These are phyloP conservation scores for Luperina nickerlii DNA, from an alignment of 2,888 invertebrate genomes.

Conservation along the genomic window DNA sequence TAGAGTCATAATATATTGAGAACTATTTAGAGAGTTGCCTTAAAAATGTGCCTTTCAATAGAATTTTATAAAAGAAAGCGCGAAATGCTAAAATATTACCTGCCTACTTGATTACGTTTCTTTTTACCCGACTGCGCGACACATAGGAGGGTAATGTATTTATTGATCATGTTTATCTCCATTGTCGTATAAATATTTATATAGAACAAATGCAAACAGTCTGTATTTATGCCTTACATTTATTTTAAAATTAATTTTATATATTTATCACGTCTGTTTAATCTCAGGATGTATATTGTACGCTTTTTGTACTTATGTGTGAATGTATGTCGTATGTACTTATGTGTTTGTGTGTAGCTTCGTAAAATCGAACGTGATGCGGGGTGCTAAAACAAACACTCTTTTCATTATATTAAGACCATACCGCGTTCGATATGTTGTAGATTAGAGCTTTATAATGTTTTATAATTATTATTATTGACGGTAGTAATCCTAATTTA, in stretches of 20 bases:
- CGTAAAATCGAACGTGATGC: conserved; percentile 46
- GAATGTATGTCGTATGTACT: conserved; percentile 72
- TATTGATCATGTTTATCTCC: conserved; percentile 23
- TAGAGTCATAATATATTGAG: conserved; percentile 39
- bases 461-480: conserved; percentile 51
- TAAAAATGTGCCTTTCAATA: conserved; percentile 79
- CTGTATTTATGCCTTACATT: conserved; percentile 48
- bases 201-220: conserved; percentile 35
- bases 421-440: conserved; percentile 56
- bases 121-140: conserved; percentile 1
- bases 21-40: conserved; percentile 73
- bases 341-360: conserved; percentile 68
- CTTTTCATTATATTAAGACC: conserved; percentile 26
- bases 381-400: conserved; percentile 37
- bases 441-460: conserved; percentile 66
- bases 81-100: conserved; percentile 14
- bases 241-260: conserved; percentile 40
- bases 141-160: not conserved
- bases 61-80: conserved; percentile 17
- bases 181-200: conserved; percentile 30
- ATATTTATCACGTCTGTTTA: conserved; percentile 73
- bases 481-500: conserved; percentile 41
- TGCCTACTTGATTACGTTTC: conserved; percentile 39
- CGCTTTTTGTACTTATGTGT: conserved; percentile 85
- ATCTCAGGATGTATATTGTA: conserved; percentile 80